Conservation (phyloP, 2,888 invertebrate species). For the Leptarthrus brevirostris region DNA sequence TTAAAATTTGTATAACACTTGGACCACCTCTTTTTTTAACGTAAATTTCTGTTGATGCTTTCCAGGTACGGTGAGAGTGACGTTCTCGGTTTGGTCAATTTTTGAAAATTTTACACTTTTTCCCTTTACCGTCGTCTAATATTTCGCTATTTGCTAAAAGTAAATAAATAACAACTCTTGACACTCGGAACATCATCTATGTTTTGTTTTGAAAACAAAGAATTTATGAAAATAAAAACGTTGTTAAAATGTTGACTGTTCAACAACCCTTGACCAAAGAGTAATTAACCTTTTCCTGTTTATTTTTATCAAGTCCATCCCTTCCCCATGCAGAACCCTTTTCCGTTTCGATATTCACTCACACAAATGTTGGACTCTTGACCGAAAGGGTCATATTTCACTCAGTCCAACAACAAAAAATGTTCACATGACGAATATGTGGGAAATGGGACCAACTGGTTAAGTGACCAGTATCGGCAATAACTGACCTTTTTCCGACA, state of each 20-base stretch:
- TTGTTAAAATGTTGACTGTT: neutral
- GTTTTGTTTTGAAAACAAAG: constrained; percentile 14
- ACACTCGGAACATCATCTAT: neutral
- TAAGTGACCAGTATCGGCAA: constrained; percentile 28
- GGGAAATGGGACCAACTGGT: constrained; percentile 47
- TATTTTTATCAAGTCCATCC: constrained; percentile 23
- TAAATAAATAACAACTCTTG: neutral
- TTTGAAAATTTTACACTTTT: neutral
- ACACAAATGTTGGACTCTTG: constrained; percentile 30
- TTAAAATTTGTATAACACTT: neutral
- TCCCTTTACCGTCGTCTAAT: neutral
- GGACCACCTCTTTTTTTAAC: too few relatives aligned
- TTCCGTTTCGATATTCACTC: neutral
- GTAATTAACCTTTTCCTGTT: constrained; percentile 44
- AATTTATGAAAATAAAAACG: constrained; percentile 4
- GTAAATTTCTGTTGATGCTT: too few relatives aligned
- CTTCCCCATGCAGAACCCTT: constrained; percentile 30
- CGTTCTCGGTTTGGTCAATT: too few relatives aligned
- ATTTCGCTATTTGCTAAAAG: neutral
- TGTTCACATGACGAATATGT: constrained; percentile 15
- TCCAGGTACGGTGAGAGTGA: too few relatives aligned
- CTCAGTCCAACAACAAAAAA: neutral
- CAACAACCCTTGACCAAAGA: constrained; percentile 45
- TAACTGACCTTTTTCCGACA: constrained; percentile 26
- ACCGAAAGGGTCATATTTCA: constrained; percentile 47